Evolutionary conservation across 92 coral and sea anemone species (phyloP), one percentile per base, ranked within the genome.

Genomic region (Montipora capitata): DNA sequence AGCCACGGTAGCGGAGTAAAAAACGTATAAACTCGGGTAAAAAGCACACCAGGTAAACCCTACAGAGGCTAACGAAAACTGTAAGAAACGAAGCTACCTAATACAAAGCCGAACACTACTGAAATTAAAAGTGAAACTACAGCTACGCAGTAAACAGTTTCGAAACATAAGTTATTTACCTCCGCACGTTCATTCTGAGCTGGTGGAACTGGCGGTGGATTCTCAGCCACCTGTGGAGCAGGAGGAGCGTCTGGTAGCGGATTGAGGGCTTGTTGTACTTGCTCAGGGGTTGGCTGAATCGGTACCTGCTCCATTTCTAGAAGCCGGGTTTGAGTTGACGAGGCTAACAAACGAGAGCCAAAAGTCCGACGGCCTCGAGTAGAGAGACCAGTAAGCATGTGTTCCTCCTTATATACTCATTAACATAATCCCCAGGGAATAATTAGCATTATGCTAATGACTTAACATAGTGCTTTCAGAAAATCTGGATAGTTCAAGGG

Each of bases 21-120:
- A 63, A 63, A 63, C 69, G 69, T 63, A 63, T 63, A 63, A 63
- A 63, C 69, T 14, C 69, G 69, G 69, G 35, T 63, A 51, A 63
- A 63, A 14, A 13, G 38, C 69, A 63, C 69, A 63, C 69, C 52
- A 48, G 52, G 0, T 48, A 5, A 48, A 48, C 10, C 52, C 52
- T 48, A 5, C 0, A 48, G 52, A 48, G 52, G 52, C 52, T 48
- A 48, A 48, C 7, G 10, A 3, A 48, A 48, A 48, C 52, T 48
- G 52, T 48, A 48, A 5, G 52, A 48, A 64, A 64, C 69, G 69
- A 64, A 64, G 15, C 69, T 64, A n/a, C 20, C 20, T 2, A 64
- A 64, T 0, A 64, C 69, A 64, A 64, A 64, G 69, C 69, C 6
- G 18, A 64, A 64, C 69, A 17, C 69, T 5, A 64, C 69, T 64